Evolutionary conservation across 2,113 vertebrate genomes (phyloP).

Genomic region (Tor tambroides): DNA sequence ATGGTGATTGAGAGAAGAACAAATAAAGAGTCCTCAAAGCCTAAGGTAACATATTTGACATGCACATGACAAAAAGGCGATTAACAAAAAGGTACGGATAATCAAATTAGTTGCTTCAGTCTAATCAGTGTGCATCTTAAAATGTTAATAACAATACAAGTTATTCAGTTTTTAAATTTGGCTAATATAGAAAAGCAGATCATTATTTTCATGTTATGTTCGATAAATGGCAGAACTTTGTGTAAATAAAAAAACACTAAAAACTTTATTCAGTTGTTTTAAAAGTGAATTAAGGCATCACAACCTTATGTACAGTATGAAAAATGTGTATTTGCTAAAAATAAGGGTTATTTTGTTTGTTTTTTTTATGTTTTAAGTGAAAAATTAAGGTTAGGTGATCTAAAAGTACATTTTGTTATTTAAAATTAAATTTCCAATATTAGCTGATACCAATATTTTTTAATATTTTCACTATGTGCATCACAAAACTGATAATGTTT

Average conservation of each 20-base stretch:
- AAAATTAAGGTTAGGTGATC: background rate
- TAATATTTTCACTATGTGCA: background rate
- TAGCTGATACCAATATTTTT: too few relatives aligned
- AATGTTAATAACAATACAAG: too few relatives aligned
- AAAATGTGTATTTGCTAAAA: background rate
- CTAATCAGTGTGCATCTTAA: too few relatives aligned
- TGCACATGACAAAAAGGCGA: too few relatives aligned
- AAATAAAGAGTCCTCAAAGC: too few relatives aligned
- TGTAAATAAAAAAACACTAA: background rate
- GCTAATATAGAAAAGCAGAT: background rate
- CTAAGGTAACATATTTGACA: too few relatives aligned
- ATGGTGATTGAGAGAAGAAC: too few relatives aligned
- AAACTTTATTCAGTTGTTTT: too few relatives aligned
- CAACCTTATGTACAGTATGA: background rate
- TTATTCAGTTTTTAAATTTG: background rate
- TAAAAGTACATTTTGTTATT: background rate
- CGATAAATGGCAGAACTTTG: background rate
- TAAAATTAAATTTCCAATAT: background rate
- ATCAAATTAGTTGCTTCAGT: too few relatives aligned
- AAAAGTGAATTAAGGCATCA: background rate
- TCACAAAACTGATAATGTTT: background rate
- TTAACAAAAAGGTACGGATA: too few relatives aligned
- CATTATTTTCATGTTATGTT: background rate
- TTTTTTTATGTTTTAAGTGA: too few relatives aligned
- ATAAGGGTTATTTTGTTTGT: too few relatives aligned